These are phyloP conservation scores for Odontophorus gujanensis DNA, from an alignment of 2,113 vertebrate species.

Conservation along the genomic window DNA sequence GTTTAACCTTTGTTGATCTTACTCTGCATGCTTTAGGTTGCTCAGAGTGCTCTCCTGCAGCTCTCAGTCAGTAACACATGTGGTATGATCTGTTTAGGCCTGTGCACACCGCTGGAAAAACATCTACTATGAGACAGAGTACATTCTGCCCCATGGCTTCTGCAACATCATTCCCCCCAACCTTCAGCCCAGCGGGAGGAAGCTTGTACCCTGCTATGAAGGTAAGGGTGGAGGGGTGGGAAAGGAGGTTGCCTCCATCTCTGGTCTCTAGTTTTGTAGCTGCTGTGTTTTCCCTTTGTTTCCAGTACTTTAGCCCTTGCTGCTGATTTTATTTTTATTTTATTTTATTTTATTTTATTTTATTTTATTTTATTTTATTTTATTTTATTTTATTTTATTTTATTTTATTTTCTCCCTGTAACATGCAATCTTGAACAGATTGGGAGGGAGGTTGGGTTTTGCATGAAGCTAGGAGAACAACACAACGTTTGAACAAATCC, in stretches of 20 bases:
- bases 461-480: not conserved
- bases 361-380: too few species aligned
- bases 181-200: slow-evolving; percentile 84
- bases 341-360: too few species aligned
- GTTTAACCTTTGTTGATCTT: not conserved
- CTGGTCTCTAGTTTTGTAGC: not conserved
- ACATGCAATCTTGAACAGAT: fast-evolving
- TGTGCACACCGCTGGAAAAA: slow-evolving; percentile 99
- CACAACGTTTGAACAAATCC: not conserved
- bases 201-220: slow-evolving; percentile 95
- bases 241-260: not conserved
- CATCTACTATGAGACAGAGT: slow-evolving; percentile 91
- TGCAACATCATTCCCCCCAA: slow-evolving; percentile 92
- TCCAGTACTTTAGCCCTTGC: not conserved
- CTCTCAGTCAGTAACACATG: not conserved
- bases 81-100: slow-evolving; percentile 79
- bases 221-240: slow-evolving; percentile 73
- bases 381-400: too few species aligned
- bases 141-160: slow-evolving; percentile 94
- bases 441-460: not conserved
- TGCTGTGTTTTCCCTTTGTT: not conserved
- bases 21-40: not conserved
- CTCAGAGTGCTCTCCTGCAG: not conserved
- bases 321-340: not conserved
- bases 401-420: not conserved